phyloP scores from a whole-genome alignment of 2,888 invertebrate species.

The Aleiodes leptofemur region DNA sequence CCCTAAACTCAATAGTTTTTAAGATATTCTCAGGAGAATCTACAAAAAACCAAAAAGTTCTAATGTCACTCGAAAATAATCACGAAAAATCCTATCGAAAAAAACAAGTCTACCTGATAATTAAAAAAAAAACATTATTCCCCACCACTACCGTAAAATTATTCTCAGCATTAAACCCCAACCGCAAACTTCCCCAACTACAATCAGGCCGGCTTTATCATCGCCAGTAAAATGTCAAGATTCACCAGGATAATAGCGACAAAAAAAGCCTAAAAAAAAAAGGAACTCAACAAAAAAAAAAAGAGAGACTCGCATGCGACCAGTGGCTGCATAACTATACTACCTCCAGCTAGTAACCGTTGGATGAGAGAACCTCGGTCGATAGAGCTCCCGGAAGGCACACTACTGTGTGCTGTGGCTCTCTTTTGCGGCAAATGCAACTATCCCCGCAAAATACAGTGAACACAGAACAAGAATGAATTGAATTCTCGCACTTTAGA shows the following conservation, averaged over 20 bases:
- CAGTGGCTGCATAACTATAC: conserved; percentile 56
- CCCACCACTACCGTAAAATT: too few relatives aligned
- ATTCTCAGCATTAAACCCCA: too few relatives aligned
- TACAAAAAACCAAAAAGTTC: too few relatives aligned
- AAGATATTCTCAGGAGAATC: too few relatives aligned
- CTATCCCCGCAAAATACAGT: conserved; percentile 15
- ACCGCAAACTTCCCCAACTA: too few relatives aligned
- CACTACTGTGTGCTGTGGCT: conserved; percentile 44
- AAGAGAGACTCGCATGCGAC: conserved; percentile 26
- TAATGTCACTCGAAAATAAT: too few relatives aligned
- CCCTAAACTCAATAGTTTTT: too few relatives aligned
- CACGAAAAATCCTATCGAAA: too few relatives aligned
- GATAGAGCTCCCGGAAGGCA: conserved; percentile 70
- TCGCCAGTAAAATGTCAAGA: conserved; percentile 8
- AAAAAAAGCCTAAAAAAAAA: conserved; percentile 42
- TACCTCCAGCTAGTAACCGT: conserved; percentile 67
- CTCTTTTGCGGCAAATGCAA: conserved; percentile 37
- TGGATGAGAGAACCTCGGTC: conserved; percentile 71
- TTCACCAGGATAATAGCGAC: conserved; percentile 37
- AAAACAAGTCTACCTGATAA: too few relatives aligned
- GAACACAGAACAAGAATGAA: conserved; percentile 24
- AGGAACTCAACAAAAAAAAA: neutral
- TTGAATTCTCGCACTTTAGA: neutral
- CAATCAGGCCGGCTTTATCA: neutral
- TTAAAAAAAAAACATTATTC: too few relatives aligned